phyloP scores from a whole-genome alignment of 2,888 invertebrate genomes.

The Idaea aversata region DNA sequence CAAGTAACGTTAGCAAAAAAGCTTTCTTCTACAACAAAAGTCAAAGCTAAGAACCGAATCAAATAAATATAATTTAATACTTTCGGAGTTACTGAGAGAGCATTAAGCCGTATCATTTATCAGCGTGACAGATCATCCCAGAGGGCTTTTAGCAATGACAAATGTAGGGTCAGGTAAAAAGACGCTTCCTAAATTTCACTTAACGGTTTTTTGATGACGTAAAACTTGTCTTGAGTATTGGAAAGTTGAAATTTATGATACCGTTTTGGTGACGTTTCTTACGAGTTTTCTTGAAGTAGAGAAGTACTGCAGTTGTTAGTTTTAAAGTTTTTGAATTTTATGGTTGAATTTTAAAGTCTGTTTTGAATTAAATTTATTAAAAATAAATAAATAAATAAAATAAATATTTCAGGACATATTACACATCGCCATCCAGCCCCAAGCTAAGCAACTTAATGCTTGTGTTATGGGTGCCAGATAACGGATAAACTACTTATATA shows the following conservation, averaged over 20 bases:
- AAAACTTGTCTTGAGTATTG: neutral
- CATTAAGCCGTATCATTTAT: conserved; percentile 67
- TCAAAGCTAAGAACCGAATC: conserved; percentile 2
- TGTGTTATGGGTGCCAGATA: no score
- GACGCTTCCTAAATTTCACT: conserved; percentile 56
- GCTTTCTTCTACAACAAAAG: neutral
- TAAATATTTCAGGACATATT: no score
- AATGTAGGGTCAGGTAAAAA: conserved; percentile 75
- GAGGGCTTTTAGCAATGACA: conserved; percentile 58
- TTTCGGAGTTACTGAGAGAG: conserved; percentile 45
- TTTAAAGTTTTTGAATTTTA: neutral
- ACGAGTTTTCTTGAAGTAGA: neutral
- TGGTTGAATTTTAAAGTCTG: conserved; percentile 5
- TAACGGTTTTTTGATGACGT: conserved; percentile 42
- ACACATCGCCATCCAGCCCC: no score
- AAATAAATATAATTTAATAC: conserved; percentile 13
- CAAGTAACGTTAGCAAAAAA: neutral
- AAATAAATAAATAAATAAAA: no score
- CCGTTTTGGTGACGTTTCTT: neutral
- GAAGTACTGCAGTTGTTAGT: neutral
- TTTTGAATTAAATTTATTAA: neutral
- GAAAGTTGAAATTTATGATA: neutral
- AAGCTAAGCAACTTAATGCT: no score
- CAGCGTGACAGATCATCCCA: conserved; percentile 69
- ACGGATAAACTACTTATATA: no score